These are phyloP conservation scores for Spodoptera littoralis DNA, from an alignment of 2,888 invertebrate genomes.

Conservation along the genomic window DNA sequence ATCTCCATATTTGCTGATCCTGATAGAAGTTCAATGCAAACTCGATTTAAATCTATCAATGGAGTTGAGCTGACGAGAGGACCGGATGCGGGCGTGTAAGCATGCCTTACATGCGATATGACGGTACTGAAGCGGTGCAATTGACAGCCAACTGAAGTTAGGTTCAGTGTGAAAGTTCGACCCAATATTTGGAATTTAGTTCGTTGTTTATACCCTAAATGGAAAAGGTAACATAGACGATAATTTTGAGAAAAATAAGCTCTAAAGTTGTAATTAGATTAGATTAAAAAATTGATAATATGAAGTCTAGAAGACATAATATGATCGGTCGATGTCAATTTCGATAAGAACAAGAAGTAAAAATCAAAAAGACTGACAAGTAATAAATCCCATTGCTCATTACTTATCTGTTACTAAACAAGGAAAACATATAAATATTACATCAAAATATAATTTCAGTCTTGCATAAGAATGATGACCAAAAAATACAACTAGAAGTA, in stretches of 20 bases:
- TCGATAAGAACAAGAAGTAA: too few relatives aligned
- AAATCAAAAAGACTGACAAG: too few relatives aligned
- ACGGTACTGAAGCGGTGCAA: conserved; percentile 14
- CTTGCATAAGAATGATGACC: too few relatives aligned
- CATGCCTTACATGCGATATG: conserved; percentile 31
- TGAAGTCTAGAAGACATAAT: too few relatives aligned
- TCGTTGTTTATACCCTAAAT: not conserved
- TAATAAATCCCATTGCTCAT: too few relatives aligned
- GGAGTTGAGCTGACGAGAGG: conserved; percentile 16
- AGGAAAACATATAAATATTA: too few relatives aligned
- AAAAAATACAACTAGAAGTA: conserved; percentile 14
- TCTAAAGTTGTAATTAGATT: too few relatives aligned
- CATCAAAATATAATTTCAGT: too few relatives aligned
- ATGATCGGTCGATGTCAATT: too few relatives aligned
- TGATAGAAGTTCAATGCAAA: conserved; percentile 34
- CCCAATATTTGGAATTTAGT: conserved; percentile 4
- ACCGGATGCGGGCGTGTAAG: conserved; percentile 35
- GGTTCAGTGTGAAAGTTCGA: not conserved
- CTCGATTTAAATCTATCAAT: conserved; percentile 32
- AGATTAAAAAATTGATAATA: too few relatives aligned
- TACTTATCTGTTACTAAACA: too few relatives aligned
- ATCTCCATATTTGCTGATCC: conserved; percentile 6
- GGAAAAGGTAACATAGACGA: not conserved
- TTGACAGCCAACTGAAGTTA: conserved; percentile 18
- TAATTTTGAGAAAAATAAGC: too few relatives aligned